Conservation (phyloP, 2,888 invertebrate genomes). For the Fragum sueziense region DNA sequence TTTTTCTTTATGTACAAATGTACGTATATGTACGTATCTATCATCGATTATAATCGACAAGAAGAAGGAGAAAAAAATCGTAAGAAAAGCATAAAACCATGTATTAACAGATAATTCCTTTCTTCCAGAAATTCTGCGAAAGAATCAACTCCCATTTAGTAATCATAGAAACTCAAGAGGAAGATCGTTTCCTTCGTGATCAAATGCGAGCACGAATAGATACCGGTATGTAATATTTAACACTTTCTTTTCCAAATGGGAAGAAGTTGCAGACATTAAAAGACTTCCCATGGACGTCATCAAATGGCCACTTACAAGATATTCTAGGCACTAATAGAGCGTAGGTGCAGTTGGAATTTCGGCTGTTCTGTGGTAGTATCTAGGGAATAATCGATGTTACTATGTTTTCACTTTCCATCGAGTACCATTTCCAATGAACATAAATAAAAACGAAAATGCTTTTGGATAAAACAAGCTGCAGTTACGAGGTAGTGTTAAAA, state of each 20-base stretch:
- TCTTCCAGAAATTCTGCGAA: constrained; percentile 11
- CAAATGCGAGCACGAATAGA: neutral
- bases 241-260: neutral
- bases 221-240: neutral
- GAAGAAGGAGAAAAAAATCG: neutral
- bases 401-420: neutral
- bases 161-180: constrained; percentile 14
- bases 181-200: neutral
- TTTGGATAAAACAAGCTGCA: too few species aligned
- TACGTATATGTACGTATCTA: neutral
- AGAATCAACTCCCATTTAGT: neutral
- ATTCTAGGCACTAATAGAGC: neutral
- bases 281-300: neutral
- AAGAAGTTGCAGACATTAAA: neutral
- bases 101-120: neutral
- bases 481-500: too few species aligned
- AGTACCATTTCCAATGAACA: too few species aligned
- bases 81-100: neutral
- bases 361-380: neutral
- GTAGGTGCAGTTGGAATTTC: neutral
- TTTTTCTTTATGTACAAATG: too few species aligned
- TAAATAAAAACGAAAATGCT: too few species aligned
- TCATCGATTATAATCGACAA: neutral
- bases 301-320: neutral
- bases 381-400: neutral